phyloP scores from a whole-genome alignment of 2,888 invertebrate genomes.

The Agrochola circellaris region DNA sequence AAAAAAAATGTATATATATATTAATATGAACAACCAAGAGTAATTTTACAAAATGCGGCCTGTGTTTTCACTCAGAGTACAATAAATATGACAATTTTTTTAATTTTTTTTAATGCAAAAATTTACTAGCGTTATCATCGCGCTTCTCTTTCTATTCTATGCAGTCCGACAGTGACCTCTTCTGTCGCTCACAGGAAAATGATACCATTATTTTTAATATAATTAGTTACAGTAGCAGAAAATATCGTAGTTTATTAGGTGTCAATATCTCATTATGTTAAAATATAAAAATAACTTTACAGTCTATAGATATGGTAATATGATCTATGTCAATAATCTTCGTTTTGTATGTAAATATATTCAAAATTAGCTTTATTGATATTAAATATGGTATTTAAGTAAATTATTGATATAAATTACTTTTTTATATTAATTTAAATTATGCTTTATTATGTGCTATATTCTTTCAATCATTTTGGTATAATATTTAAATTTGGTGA shows the following conservation, averaged over 20 bases:
- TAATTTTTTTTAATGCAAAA: too few relatives aligned
- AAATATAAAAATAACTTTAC: background rate
- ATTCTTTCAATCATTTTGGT: conserved; percentile 26
- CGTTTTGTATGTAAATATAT: conserved; percentile 44
- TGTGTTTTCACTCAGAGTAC: too few relatives aligned
- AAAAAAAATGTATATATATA: too few relatives aligned
- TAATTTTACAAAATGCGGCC: too few relatives aligned
- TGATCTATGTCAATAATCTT: conserved; percentile 39
- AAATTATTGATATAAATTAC: conserved; percentile 31
- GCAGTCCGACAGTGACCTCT: too few relatives aligned
- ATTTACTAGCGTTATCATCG: too few relatives aligned
- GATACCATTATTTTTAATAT: background rate
- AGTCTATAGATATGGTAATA: conserved; percentile 41
- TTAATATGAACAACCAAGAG: too few relatives aligned
- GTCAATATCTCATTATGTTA: conserved; percentile 21
- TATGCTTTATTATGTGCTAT: conserved; percentile 22
- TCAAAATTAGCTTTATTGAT: conserved; percentile 28
- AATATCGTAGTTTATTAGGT: conserved; percentile 25
- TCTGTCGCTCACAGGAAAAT: background rate
- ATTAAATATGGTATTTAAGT: conserved; percentile 32
- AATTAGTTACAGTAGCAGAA: conserved; percentile 36
- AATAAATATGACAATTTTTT: too few relatives aligned
- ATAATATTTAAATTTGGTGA: conserved; percentile 7
- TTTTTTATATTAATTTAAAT: conserved; percentile 14
- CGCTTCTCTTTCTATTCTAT: too few relatives aligned